Evolutionary conservation across 2,113 vertebrate species (phyloP).

Genomic region (Phylloscopus whistleri): DNA sequence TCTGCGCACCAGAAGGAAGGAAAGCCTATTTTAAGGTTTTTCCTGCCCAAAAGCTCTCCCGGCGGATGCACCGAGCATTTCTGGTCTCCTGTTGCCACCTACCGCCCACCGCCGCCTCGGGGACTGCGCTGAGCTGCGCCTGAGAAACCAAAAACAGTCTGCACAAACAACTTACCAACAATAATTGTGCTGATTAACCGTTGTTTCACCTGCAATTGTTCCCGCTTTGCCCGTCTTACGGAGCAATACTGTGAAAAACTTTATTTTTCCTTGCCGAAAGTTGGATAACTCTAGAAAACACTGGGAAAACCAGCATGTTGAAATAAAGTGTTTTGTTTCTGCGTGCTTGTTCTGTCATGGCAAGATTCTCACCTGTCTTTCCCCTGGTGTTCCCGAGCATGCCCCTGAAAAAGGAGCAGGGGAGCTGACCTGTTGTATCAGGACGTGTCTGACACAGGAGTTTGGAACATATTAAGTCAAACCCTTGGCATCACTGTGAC

Average conservation of each 20-base stretch:
- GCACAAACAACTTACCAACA: neutral
- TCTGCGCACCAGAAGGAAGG: neutral
- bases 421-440: accelerated
- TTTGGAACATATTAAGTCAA: neutral
- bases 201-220: neutral
- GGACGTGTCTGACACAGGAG: neutral
- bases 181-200: neutral
- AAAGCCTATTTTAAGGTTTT: accelerated
- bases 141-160: accelerated
- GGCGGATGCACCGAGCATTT: accelerated
- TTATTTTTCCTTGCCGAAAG: neutral
- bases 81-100: constrained; percentile 19
- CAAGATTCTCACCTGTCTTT: accelerated
- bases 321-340: neutral
- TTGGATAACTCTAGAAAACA: neutral
- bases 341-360: accelerated
- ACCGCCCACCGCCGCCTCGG: neutral
- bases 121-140: accelerated
- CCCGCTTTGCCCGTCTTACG: neutral
- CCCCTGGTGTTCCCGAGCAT: accelerated
- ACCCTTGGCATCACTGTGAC: neutral
- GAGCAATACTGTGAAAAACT: neutral
- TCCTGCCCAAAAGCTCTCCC: neutral
- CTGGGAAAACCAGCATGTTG: neutral
- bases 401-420: accelerated